These are phyloP conservation scores for Boulengeromyrus knoepffleri DNA, from an alignment of 2,113 vertebrate genomes.

Conservation along the genomic window DNA sequence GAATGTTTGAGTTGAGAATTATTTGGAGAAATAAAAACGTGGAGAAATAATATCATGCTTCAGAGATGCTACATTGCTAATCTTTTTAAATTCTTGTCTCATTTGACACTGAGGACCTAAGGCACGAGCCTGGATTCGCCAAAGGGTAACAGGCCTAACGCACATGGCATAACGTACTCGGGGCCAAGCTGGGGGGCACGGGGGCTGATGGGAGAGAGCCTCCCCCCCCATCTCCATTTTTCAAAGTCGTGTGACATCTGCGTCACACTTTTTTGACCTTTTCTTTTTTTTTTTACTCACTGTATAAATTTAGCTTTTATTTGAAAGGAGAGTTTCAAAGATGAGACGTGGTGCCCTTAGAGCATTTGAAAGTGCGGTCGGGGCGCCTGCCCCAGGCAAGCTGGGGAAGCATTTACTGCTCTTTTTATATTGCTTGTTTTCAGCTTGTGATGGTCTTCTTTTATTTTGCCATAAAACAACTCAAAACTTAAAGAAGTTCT, in stretches of 20 bases:
- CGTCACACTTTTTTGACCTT: neutral
- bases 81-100: neutral
- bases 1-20: neutral
- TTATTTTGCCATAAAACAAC: constrained; percentile 36
- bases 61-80: neutral
- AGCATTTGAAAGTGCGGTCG: neutral
- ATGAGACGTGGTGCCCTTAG: neutral
- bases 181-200: neutral
- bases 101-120: neutral
- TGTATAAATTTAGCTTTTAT: neutral
- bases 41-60: neutral
- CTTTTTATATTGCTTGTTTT: constrained; percentile 46
- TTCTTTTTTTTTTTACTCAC: neutral
- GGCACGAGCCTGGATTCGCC: neutral
- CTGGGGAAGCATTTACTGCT: constrained; percentile 38
- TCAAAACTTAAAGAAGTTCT: constrained; percentile 13
- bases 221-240: neutral
- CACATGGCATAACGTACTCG: too few relatives aligned
- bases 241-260: neutral
- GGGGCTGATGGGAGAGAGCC: neutral
- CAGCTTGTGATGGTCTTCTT: constrained; percentile 41
- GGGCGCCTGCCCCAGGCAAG: constrained; percentile 1
- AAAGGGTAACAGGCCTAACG: neutral
- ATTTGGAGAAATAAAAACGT: neutral
- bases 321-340: neutral